Percentiles rank a stretch among this genome's conserved stretches.
phyloP scores from a whole-genome alignment of 2,113 vertebrate species.

The Sceloporus tristichus region DNA sequence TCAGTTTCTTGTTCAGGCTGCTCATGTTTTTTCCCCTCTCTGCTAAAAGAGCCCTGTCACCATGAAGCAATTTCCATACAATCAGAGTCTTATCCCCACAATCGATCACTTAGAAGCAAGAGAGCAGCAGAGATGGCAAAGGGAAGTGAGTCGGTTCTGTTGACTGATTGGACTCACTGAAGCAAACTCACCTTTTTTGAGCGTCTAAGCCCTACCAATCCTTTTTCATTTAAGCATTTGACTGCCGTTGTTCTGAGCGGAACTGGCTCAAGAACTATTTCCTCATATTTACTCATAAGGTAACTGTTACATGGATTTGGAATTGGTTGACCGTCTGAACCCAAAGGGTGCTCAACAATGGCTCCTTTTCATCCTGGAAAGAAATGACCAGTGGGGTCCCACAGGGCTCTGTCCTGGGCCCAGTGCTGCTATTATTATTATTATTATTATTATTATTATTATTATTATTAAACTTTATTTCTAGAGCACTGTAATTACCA shows the following conservation, averaged over 20 bases:
- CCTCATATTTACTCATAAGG: background rate
- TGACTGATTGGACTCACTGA: constrained; percentile 33
- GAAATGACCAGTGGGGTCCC: too few species aligned
- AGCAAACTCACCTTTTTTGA: constrained; percentile 10
- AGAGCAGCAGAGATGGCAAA: background rate
- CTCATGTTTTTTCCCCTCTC: background rate
- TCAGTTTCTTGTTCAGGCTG: background rate
- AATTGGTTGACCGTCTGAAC: too few species aligned
- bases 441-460: too few species aligned
- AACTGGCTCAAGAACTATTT: background rate
- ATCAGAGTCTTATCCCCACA: constrained; percentile 16
- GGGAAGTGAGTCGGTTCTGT: background rate
- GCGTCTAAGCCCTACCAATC: constrained; percentile 12
- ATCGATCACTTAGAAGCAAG: constrained; percentile 24
- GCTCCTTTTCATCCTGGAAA: too few species aligned
- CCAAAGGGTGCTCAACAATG: too few species aligned
- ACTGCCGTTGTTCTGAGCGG: background rate
- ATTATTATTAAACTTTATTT: too few species aligned
- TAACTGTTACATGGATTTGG: too few species aligned
- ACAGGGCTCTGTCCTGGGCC: too few species aligned
- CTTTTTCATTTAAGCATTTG: constrained; percentile 29
- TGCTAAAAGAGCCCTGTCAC: background rate
- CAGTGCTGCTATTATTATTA: too few species aligned
- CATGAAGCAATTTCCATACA: constrained; percentile 21
- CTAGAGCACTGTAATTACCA: too few species aligned